These are phyloP conservation scores for Etheostoma perlongum DNA, from an alignment of 2,797 vertebrate species.

Conservation along the genomic window DNA sequence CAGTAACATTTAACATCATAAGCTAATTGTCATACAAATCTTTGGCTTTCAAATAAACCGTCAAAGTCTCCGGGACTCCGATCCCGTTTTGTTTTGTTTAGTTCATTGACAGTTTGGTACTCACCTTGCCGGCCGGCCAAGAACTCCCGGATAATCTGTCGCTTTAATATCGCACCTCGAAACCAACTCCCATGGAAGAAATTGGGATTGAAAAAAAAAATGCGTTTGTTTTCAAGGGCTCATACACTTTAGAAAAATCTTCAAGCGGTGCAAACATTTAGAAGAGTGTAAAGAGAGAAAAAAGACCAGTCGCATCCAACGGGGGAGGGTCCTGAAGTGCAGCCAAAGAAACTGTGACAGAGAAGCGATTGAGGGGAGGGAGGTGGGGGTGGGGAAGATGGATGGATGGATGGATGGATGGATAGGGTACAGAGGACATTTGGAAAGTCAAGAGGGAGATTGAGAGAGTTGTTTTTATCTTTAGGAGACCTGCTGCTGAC, in stretches of 20 bases:
- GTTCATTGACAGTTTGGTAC: slow-evolving; percentile 15
- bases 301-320: slow-evolving; percentile 42
- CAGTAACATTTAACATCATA: not conserved
- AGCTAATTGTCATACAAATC: not conserved
- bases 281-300: not conserved
- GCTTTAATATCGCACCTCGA: not conserved
- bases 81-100: not conserved
- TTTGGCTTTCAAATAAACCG: not conserved
- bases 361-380: slow-evolving; percentile 10
- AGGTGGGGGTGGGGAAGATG: not conserved
- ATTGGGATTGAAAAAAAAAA: not conserved
- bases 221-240: not conserved
- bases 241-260: slow-evolving; percentile 21
- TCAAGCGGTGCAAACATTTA: slow-evolving; percentile 40
- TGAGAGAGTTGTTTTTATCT: not conserved
- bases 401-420: slow-evolving; percentile 18
- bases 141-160: not conserved
- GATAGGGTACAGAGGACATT: slow-evolving; percentile 21
- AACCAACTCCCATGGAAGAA: slow-evolving; percentile 23
- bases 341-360: slow-evolving; percentile 55
- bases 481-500: no score
- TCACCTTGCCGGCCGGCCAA: slow-evolving; percentile 56
- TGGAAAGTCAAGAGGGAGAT: slow-evolving; percentile 3
- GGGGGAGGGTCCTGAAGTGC: slow-evolving; percentile 68
- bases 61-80: not conserved